A percentile compares a stretch with the other conserved stretches of the same genome.
phyloP scores from a whole-genome alignment of 1,140 invertebrate genomes.

The Choristoneura fumiferana region DNA sequence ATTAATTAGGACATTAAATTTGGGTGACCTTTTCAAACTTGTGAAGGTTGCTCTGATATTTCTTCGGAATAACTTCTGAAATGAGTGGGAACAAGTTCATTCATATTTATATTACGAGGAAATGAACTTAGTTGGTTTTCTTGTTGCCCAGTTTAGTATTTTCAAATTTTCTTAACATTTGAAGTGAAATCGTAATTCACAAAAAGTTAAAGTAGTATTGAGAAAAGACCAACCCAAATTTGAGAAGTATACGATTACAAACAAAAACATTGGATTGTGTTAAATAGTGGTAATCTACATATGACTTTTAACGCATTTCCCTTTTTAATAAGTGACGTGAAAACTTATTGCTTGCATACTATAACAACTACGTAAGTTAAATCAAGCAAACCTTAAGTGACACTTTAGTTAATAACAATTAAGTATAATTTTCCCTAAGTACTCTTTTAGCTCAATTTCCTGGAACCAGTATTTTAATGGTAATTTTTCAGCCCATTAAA shows the following conservation, averaged over 20 bases:
- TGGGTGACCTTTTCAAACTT: conserved; percentile 7
- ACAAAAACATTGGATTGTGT: neutral
- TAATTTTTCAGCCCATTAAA: conserved; percentile 8
- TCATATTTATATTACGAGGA: neutral
- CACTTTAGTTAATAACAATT: neutral
- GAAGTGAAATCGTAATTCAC: neutral
- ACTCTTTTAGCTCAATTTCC: neutral
- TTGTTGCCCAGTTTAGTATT: neutral
- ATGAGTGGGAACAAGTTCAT: neutral
- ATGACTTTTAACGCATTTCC: neutral
- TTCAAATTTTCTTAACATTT: neutral
- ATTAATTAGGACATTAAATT: conserved; percentile 16
- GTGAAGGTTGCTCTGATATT: conserved; percentile 7
- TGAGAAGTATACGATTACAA: neutral
- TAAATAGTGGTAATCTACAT: neutral
- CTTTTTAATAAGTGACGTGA: no score
- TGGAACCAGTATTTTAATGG: conserved; percentile 5
- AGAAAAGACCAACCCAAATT: no score
- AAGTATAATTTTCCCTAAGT: neutral
- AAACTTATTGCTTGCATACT: no score
- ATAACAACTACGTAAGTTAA: no score
- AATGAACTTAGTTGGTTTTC: conserved; percentile 1
- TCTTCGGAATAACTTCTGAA: conserved; percentile 1
- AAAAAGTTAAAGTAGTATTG: neutral
- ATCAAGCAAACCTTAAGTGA: no score